phyloP scores from a whole-genome alignment of 2,888 invertebrate species.

The Carcina quercana region DNA sequence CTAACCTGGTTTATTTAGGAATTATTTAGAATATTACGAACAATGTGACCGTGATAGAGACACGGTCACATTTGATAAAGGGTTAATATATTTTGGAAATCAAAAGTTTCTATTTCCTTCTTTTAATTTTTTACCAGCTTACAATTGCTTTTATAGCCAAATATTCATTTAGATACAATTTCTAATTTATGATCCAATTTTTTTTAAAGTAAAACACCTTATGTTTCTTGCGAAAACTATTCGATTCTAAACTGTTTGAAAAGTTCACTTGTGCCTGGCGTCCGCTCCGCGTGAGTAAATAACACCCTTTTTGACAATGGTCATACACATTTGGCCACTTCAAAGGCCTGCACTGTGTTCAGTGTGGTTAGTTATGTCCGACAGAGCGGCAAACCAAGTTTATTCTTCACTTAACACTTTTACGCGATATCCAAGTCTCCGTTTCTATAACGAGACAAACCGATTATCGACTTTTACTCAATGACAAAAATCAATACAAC shows the following conservation, averaged over 20 bases:
- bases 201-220: no score
- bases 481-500: conserved; percentile 46
- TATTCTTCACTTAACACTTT: conserved; percentile 44
- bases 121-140: no score
- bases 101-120: no score
- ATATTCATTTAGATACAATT: no score
- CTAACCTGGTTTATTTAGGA: no score
- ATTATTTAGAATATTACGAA: no score
- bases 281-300: conserved; percentile 33
- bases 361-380: conserved; percentile 23
- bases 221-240: no score
- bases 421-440: conserved; percentile 32
- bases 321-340: conserved; percentile 27
- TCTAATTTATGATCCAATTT: no score
- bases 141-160: no score
- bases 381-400: conserved; percentile 42
- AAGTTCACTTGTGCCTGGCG: conserved; percentile 1
- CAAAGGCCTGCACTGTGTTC: conserved; percentile 33
- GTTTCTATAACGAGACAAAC: conserved; percentile 24
- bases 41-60: background rate
- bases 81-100: background rate
- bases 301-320: conserved; percentile 34
- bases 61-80: no score
- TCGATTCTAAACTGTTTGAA: no score
- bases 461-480: conserved; percentile 40